Percentiles rank a stretch among this genome's conserved stretches.
Conservation (phyloP, 1,140 invertebrate species). For the Anastatus disparis region DNA sequence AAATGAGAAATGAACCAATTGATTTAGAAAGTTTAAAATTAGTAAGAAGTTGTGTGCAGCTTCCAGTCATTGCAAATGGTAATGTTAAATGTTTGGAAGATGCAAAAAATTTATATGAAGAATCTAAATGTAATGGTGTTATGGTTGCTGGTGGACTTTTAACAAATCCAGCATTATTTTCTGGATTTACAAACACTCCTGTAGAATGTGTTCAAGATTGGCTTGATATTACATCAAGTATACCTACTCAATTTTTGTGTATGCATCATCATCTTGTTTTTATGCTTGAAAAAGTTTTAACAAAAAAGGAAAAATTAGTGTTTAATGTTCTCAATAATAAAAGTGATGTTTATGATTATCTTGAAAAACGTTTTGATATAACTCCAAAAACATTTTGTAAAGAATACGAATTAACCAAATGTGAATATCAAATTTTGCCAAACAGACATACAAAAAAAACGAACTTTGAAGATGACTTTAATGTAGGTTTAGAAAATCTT, state of each 20-base stretch:
- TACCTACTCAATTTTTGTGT: conserved; percentile 73
- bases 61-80: conserved; percentile 94
- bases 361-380: conserved; percentile 70
- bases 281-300: conserved; percentile 87
- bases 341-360: conserved; percentile 77
- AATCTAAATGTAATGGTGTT: conserved; percentile 80
- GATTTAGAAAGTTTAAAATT: conserved; percentile 78
- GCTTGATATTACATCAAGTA: conserved; percentile 75
- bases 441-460: conserved; percentile 22
- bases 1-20: conserved; percentile 82
- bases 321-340: conserved; percentile 84
- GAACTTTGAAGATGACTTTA: conserved; percentile 36
- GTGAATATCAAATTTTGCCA: conserved; percentile 47
- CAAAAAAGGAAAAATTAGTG: conserved; percentile 74
- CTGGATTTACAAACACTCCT: conserved; percentile 76
- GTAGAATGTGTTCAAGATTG: conserved; percentile 85
- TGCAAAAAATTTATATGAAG: conserved; percentile 73
- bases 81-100: conserved; percentile 81
- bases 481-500: conserved; percentile 44
- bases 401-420: conserved; percentile 53
- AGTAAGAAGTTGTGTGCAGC: conserved; percentile 76
- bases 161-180: conserved; percentile 90
- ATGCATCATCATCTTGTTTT: conserved; percentile 95
- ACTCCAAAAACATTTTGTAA: conserved; percentile 47
- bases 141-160: conserved; percentile 93